Evolutionary conservation across 2,113 vertebrate species (phyloP).

Genomic region (Syngnathoides biaculeatus): DNA sequence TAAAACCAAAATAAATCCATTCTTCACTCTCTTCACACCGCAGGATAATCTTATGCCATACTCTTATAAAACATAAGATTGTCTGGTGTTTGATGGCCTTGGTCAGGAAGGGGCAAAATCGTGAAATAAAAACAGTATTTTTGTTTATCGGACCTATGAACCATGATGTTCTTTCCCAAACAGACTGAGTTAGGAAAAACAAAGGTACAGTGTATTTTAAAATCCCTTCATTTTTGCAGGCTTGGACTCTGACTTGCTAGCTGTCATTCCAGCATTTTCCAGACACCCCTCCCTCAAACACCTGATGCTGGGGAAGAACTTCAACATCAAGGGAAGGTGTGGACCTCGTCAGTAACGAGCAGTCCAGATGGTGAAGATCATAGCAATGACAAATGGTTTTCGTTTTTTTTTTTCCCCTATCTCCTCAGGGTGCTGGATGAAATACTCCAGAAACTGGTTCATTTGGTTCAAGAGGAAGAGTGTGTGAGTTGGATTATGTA

Average conservation of each 20-base stretch:
- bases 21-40: too few species aligned
- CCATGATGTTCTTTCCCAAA: background rate
- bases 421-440: slow-evolving; percentile 82
- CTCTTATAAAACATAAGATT: too few species aligned
- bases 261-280: slow-evolving; percentile 80
- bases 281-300: slow-evolving; percentile 85
- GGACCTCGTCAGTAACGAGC: background rate
- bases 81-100: too few species aligned
- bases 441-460: slow-evolving; percentile 85
- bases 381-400: slow-evolving; percentile 43
- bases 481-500: slow-evolving; percentile 81
- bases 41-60: too few species aligned
- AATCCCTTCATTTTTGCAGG: slow-evolving; percentile 58
- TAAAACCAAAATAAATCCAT: too few species aligned
- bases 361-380: slow-evolving; percentile 29
- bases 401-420: slow-evolving; percentile 19
- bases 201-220: background rate
- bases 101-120: too few species aligned
- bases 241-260: slow-evolving; percentile 81
- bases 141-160: background rate
- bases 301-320: slow-evolving; percentile 87
- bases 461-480: slow-evolving; percentile 89
- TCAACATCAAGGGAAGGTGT: slow-evolving; percentile 89
- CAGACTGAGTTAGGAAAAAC: background rate
- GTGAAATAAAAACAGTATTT: too few species aligned